Evolutionary conservation across 1,140 invertebrate species (phyloP).

Genomic region (Heliconius nattereri): DNA sequence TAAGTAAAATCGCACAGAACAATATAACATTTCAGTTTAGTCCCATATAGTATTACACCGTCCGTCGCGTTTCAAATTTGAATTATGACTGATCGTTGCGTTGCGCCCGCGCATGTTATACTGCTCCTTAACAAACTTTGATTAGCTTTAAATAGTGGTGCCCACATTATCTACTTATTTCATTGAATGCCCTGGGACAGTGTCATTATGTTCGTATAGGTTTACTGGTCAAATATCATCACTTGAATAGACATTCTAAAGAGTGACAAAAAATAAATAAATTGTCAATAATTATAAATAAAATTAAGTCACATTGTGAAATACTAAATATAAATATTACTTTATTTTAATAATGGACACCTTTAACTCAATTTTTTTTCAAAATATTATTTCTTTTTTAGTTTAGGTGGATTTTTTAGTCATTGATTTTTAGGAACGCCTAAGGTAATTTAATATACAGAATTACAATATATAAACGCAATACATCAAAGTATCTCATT

Average conservation of each 20-base stretch:
- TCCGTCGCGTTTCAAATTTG: slow-evolving; percentile 61
- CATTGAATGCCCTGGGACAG: slow-evolving; percentile 63
- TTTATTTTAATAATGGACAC: not conserved
- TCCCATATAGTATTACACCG: slow-evolving; percentile 34
- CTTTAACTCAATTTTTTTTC: no score
- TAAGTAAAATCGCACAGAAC: slow-evolving; percentile 17
- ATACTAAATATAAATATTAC: not conserved
- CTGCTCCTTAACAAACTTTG: slow-evolving; percentile 75
- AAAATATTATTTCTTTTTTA: no score
- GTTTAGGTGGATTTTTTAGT: no score
- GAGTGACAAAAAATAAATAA: not conserved
- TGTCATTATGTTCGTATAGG: slow-evolving; percentile 37
- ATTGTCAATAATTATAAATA: no score
- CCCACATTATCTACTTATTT: slow-evolving; percentile 76
- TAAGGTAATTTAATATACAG: no score
- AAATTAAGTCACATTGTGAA: not conserved
- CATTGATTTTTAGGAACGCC: no score
- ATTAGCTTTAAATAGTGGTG: slow-evolving; percentile 79
- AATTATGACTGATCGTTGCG: slow-evolving; percentile 64
- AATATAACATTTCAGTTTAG: slow-evolving; percentile 6
- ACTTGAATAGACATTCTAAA: not conserved
- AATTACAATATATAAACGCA: no score
- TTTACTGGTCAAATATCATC: slow-evolving; percentile 26
- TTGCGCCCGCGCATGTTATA: slow-evolving; percentile 58
- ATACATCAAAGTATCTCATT: no score